These are phyloP conservation scores for Collichthys lucidus DNA, from an alignment of 2,113 vertebrate species.

Conservation along the genomic window DNA sequence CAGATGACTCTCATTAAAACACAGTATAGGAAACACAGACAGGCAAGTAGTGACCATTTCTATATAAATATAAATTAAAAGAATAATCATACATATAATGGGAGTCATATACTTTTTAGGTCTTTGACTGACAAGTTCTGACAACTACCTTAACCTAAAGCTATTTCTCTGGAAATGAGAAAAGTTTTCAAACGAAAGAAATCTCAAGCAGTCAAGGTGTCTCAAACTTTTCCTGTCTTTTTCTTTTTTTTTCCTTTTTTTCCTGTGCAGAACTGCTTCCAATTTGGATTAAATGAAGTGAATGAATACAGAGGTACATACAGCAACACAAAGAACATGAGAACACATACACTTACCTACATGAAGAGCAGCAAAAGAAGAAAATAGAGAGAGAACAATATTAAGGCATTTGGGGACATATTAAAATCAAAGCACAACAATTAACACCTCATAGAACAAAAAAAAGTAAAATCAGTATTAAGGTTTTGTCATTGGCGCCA, in stretches of 20 bases:
- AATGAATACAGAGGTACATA: conserved; percentile 24
- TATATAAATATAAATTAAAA: too few species aligned
- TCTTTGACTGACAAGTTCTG: neutral
- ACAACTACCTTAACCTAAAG: neutral
- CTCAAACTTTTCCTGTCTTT: neutral
- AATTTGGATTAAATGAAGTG: conserved; percentile 50
- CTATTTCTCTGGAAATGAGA: neutral
- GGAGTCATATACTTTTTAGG: neutral
- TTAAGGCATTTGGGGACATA: conserved; percentile 32
- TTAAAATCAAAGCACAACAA: conserved; percentile 21
- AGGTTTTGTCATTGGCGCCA: neutral
- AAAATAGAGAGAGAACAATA: conserved; percentile 26
- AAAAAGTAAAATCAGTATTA: neutral
- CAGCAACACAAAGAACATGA: conserved; percentile 18
- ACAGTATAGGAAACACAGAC: neutral
- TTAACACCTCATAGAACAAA: neutral
- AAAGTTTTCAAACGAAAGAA: neutral
- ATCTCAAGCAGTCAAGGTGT: neutral
- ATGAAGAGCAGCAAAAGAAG: conserved; percentile 40
- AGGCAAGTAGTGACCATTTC: too few species aligned
- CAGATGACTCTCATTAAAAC: neutral
- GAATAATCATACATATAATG: neutral
- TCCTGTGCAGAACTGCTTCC: conserved; percentile 12
- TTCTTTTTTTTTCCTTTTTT: neutral
- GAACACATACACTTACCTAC: conserved; percentile 69